Conservation (phyloP, 2,113 vertebrate genomes). For the Tachysurus vachellii region DNA sequence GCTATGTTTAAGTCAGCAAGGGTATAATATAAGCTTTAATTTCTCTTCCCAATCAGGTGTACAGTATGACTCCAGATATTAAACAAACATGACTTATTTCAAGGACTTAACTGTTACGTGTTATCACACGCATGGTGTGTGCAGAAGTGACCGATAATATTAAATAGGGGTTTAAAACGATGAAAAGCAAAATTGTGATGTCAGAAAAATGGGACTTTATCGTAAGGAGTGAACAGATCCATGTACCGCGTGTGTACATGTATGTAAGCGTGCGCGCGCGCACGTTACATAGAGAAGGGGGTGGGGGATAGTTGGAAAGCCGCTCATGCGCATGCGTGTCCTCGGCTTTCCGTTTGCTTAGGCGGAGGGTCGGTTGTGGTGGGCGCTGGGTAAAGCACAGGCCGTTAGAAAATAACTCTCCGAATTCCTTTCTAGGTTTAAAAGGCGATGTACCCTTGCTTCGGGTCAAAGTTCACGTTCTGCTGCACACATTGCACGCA, state of each 20-base stretch:
- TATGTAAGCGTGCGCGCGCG: not conserved
- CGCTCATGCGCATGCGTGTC: not conserved
- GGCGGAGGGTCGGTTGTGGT: slow-evolving; percentile 37
- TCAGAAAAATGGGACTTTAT: not conserved
- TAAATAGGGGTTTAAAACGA: not conserved
- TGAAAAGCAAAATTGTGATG: not conserved
- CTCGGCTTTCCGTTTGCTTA: not conserved
- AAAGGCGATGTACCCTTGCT: slow-evolving; percentile 46
- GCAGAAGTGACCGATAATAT: not conserved
- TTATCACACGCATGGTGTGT: not conserved
- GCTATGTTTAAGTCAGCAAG: not conserved
- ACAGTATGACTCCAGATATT: not conserved
- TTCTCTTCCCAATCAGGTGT: not conserved
- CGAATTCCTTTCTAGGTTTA: slow-evolving; percentile 45
- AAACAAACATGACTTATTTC: not conserved
- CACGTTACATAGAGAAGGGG: not conserved
- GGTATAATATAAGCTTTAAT: slow-evolving; percentile 15
- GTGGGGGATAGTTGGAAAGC: not conserved
- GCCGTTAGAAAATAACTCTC: slow-evolving; percentile 37
- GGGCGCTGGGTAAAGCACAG: slow-evolving; percentile 37
- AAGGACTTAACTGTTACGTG: not conserved
- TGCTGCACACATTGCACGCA: slow-evolving; percentile 41
- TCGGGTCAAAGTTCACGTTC: slow-evolving; percentile 60
- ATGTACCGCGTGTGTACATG: not conserved
- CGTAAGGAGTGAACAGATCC: not conserved